Evolutionary conservation across 2,797 vertebrate genomes (phyloP).

Genomic region (Xenopus petersii): DNA sequence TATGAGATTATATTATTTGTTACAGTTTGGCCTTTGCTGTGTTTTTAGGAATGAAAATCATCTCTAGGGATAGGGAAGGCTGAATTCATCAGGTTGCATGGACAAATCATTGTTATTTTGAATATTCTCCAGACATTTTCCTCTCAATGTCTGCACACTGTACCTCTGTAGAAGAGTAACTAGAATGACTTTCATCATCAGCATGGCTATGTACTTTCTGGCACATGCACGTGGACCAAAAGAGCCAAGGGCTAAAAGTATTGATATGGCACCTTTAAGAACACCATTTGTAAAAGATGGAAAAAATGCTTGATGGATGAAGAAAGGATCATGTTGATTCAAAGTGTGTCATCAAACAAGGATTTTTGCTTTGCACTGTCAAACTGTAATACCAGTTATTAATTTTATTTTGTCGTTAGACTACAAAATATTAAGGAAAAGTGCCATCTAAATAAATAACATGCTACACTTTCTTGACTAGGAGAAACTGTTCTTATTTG

Average conservation of each 20-base stretch:
- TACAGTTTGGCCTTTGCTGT: constrained; percentile 18
- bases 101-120: constrained; percentile 82
- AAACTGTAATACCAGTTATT: too few relatives aligned
- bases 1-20: constrained; percentile 21
- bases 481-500: too few relatives aligned
- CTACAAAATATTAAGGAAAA: too few relatives aligned
- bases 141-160: constrained; percentile 70
- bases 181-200: constrained; percentile 91
- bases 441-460: too few relatives aligned
- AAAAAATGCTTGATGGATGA: too few relatives aligned
- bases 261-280: constrained; percentile 77
- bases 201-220: constrained; percentile 89
- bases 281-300: too few relatives aligned
- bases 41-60: constrained; percentile 74
- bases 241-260: constrained; percentile 89
- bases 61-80: constrained; percentile 68
- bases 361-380: too few relatives aligned
- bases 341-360: too few relatives aligned
- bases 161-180: constrained; percentile 82
- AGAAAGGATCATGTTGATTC: too few relatives aligned
- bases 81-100: constrained; percentile 76
- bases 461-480: too few relatives aligned
- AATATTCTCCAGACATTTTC: constrained; percentile 71
- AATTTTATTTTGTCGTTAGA: too few relatives aligned
- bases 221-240: constrained; percentile 81